Evolutionary conservation across 2,888 invertebrate species (phyloP).

Genomic region (Bursaphelenchus okinawaensis): DNA sequence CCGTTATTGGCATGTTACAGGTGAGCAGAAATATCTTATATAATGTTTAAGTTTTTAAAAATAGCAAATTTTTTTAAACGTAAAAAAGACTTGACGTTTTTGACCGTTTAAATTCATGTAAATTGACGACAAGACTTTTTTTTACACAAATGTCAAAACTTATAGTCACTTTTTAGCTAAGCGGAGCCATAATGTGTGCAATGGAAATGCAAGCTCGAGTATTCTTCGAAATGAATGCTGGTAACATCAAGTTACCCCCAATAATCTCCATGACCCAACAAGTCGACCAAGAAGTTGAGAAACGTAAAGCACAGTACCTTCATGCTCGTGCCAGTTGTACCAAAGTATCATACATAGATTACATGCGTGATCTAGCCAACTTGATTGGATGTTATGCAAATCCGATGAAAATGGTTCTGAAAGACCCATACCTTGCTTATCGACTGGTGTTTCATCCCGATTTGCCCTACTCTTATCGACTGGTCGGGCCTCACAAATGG

Average conservation of each 20-base stretch:
- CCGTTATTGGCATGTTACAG: conserved; percentile 57
- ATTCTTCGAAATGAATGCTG: conserved; percentile 43
- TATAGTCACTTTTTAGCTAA: too few species aligned
- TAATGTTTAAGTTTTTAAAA: too few species aligned
- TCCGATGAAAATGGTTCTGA: background rate
- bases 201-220: conserved; percentile 61
- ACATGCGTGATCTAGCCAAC: conserved; percentile 61
- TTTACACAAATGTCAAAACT: too few species aligned
- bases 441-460: conserved; percentile 3
- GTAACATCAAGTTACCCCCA: background rate
- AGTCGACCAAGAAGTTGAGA: conserved; percentile 43
- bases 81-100: too few species aligned
- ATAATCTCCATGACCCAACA: conserved; percentile 57
- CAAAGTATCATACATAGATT: conserved; percentile 51
- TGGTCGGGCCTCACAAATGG: background rate
- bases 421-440: conserved; percentile 2
- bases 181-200: conserved; percentile 59
- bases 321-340: conserved; percentile 57
- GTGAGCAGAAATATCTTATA: background rate
- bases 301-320: conserved; percentile 15
- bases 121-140: too few species aligned
- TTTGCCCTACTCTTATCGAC: conserved; percentile 8
- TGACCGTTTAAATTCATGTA: too few species aligned
- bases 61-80: too few species aligned
- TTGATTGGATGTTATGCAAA: conserved; percentile 53